Conservation (phyloP, 37 sponge, comb jelly and placozoan species). For the Lycopodina hypogea region DNA sequence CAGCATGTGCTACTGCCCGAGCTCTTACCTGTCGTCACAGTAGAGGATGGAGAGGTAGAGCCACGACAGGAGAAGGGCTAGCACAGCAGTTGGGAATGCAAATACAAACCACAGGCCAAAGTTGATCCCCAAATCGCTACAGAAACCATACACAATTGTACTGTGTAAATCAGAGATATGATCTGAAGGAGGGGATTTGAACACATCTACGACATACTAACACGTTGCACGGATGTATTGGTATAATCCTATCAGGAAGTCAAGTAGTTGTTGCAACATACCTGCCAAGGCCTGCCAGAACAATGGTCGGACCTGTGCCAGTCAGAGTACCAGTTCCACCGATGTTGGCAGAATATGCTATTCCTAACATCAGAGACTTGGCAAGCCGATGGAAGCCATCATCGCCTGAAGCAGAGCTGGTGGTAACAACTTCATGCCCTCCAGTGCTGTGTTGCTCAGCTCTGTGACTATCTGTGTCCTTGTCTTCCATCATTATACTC, state of each 20-base stretch:
- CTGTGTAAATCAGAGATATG: neutral
- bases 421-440: neutral
- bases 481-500: neutral
- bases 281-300: constrained; percentile 62
- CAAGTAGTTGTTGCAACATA: constrained; percentile 17
- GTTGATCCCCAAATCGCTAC: constrained; percentile 59
- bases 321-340: constrained; percentile 95
- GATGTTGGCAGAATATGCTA: constrained; percentile 94
- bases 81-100: constrained; percentile 64
- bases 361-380: constrained; percentile 79
- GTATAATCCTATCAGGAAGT: no score
- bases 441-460: neutral
- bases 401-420: neutral
- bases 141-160: constrained; percentile 21
- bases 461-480: neutral
- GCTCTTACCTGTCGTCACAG: constrained; percentile 68
- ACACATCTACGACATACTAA: no score
- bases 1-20: neutral
- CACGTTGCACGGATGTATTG: no score
- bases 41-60: constrained; percentile 64
- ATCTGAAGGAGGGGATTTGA: neutral
- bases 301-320: constrained; percentile 94
- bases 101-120: constrained; percentile 89
- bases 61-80: constrained; percentile 74
- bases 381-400: constrained; percentile 32